These are phyloP conservation scores for Seriola dumerili DNA, from an alignment of 2,113 vertebrate genomes.

Conservation along the genomic window DNA sequence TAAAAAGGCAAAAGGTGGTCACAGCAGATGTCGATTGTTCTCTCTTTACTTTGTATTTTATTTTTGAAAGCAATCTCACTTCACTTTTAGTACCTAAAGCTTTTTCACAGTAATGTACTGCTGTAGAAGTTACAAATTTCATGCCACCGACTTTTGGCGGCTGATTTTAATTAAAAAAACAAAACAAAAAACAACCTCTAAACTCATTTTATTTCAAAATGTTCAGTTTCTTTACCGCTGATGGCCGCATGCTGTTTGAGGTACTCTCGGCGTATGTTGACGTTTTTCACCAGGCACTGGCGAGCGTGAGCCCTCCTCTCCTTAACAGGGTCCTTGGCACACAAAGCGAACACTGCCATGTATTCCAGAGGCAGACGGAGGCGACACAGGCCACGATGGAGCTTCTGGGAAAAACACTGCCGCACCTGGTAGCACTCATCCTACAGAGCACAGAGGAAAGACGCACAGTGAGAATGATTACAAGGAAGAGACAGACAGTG, in stretches of 20 bases:
- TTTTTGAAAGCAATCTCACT: not conserved
- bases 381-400: constrained; percentile 96
- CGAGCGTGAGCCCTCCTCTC: constrained; percentile 96
- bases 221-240: constrained; percentile 86
- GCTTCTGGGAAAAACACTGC: constrained; percentile 97
- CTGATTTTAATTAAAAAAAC: not conserved
- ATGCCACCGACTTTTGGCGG: not conserved
- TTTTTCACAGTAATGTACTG: not conserved
- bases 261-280: constrained; percentile 97
- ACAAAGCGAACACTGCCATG: constrained; percentile 96
- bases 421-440: constrained; percentile 99
- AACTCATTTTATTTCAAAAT: not conserved
- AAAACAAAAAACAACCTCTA: not conserved
- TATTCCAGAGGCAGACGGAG: constrained; percentile 96
- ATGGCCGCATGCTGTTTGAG: constrained; percentile 98
- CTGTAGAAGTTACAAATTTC: not conserved
- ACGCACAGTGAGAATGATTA: not conserved
- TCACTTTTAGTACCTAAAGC: not conserved
- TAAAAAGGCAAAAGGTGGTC: not conserved
- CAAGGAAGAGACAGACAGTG: not conserved
- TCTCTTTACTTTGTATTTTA: not conserved
- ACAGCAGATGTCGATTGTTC: not conserved
- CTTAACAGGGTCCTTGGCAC: constrained; percentile 98
- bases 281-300: constrained; percentile 98
- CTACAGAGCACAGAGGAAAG: constrained; percentile 72